A percentile compares a stretch with the other conserved stretches of the same genome.
Conservation (phyloP, 2,888 invertebrate genomes). For the Polia nebulosa region DNA sequence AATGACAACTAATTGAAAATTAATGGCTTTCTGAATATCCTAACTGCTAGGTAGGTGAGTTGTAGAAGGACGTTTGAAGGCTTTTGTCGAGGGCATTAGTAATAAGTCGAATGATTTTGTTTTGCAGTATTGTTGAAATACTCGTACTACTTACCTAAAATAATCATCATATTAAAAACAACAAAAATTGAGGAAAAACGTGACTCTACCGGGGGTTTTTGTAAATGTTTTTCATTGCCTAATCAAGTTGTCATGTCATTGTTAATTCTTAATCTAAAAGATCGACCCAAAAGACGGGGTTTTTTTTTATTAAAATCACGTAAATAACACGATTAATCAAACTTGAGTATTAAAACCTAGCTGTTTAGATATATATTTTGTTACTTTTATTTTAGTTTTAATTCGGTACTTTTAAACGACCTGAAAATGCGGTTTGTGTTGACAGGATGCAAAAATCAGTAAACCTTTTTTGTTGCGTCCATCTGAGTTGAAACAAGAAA, state of each 20-base stretch:
- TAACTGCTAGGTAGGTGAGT: background rate
- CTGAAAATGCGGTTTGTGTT: conserved; percentile 8
- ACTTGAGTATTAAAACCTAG: background rate
- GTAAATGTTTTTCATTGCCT: background rate
- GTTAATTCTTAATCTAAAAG: background rate
- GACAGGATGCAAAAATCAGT: background rate
- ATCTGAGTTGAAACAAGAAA: background rate
- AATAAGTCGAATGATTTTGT: background rate
- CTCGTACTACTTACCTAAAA: too few species aligned
- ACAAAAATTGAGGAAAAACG: background rate
- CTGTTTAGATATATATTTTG: background rate
- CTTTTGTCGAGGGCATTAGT: background rate
- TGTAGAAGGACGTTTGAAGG: conserved; percentile 5
- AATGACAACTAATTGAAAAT: conserved; percentile 45
- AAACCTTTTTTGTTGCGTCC: background rate
- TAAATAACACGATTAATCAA: conserved; percentile 2
- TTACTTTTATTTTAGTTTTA: background rate
- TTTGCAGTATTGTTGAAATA: too few species aligned
- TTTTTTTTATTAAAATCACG: background rate
- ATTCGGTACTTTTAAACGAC: background rate
- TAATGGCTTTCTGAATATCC: conserved; percentile 30
- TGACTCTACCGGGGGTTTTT: background rate
- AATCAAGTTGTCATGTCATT: background rate
- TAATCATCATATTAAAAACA: background rate
- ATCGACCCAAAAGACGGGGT: background rate